These are phyloP conservation scores for Colletes collaris DNA, from an alignment of 2,888 invertebrate genomes.

Conservation along the genomic window DNA sequence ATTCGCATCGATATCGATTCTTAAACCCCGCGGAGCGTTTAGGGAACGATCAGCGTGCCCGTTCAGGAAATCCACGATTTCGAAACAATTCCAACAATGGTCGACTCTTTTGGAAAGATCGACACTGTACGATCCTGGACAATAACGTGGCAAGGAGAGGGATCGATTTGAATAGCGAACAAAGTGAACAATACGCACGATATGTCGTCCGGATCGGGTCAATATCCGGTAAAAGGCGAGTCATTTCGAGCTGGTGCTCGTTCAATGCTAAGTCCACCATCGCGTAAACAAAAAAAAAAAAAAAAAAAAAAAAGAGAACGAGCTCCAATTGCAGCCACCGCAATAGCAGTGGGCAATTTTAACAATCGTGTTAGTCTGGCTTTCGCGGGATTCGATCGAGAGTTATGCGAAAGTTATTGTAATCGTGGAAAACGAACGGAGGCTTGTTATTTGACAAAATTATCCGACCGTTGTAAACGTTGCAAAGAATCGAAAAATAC, in stretches of 20 bases:
- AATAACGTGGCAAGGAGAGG: conserved; percentile 61
- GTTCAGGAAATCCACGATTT: conserved; percentile 58
- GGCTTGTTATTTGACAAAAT: too few species aligned
- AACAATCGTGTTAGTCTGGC: neutral
- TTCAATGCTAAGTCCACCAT: conserved; percentile 25
- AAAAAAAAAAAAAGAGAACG: neutral
- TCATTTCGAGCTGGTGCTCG: conserved; percentile 50
- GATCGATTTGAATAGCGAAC: conserved; percentile 66
- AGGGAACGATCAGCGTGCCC: conserved; percentile 45
- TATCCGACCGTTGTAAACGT: too few species aligned
- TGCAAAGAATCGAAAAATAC: too few species aligned
- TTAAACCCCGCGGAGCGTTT: conserved; percentile 34
- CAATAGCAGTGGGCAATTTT: conserved; percentile 19
- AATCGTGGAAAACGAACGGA: neutral
- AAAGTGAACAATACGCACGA: conserved; percentile 71
- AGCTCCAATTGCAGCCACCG: conserved; percentile 11
- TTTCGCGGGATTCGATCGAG: neutral
- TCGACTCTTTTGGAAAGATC: conserved; percentile 43
- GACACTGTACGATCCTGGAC: conserved; percentile 57
- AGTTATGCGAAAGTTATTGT: neutral
- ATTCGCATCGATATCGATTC: conserved; percentile 25
- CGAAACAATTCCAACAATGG: conserved; percentile 56
- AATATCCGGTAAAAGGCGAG: conserved; percentile 70
- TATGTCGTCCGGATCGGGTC: conserved; percentile 71
- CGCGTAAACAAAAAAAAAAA: neutral